phyloP scores from a whole-genome alignment of 2,113 vertebrate genomes.

The Vireo altiloquus region DNA sequence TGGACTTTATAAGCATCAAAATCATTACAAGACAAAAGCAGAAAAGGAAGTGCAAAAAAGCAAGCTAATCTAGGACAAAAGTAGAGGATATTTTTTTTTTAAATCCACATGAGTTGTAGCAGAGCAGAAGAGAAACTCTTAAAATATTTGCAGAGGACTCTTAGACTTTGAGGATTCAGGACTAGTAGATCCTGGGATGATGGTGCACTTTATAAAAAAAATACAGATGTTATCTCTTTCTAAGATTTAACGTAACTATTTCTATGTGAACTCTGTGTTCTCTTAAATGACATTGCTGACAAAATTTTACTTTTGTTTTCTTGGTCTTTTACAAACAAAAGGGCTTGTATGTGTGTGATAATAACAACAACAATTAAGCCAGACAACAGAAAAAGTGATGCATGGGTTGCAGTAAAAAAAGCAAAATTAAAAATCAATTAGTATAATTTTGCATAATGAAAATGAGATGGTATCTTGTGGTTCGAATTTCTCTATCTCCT shows the following conservation, averaged over 20 bases:
- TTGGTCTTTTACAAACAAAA: not conserved
- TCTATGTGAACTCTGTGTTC: fast-evolving
- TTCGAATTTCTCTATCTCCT: not conserved
- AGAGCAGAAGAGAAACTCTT: not conserved
- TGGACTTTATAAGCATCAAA: not conserved
- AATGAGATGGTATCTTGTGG: not conserved
- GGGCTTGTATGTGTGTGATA: not conserved
- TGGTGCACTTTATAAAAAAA: not conserved
- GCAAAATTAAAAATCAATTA: not conserved
- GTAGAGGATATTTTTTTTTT: not conserved
- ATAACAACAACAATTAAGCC: not conserved
- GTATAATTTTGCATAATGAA: not conserved
- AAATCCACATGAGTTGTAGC: not conserved
- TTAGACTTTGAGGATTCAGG: not conserved
- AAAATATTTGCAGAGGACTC: not conserved
- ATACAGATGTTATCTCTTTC: fast-evolving
- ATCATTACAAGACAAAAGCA: not conserved
- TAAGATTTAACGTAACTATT: not conserved
- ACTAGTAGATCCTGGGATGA: not conserved
- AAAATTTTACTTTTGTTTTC: not conserved
- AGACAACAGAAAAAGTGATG: not conserved
- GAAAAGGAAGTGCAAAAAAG: not conserved
- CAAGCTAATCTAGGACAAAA: not conserved
- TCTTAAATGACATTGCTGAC: not conserved
- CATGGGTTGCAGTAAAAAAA: not conserved